Evolutionary conservation across 2,113 vertebrate species (phyloP).

Genomic region (Sander lucioperca): DNA sequence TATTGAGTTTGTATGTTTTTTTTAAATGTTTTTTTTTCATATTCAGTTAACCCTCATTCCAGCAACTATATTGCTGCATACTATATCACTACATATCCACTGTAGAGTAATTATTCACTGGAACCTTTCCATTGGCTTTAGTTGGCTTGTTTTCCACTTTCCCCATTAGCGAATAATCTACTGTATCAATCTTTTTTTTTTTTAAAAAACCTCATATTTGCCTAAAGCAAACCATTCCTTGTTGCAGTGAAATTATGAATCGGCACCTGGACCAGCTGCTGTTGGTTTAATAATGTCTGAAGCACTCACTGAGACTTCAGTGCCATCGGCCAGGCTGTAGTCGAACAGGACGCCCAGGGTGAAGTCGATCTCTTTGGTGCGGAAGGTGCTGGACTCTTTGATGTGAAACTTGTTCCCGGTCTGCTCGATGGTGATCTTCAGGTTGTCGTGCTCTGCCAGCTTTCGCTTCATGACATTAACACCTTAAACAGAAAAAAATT

Average conservation of each 20-base stretch:
- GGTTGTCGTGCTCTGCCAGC: slow-evolving; percentile 90
- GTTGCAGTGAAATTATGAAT: background rate
- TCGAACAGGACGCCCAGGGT: slow-evolving; percentile 87
- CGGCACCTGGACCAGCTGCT: background rate
- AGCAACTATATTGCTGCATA: background rate
- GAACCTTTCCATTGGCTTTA: background rate
- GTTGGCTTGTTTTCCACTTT: background rate
- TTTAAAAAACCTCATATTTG: background rate
- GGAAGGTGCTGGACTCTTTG: slow-evolving; percentile 91
- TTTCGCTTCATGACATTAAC: slow-evolving; percentile 91
- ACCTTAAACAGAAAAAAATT: slow-evolving; percentile 75
- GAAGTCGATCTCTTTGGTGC: slow-evolving; percentile 88
- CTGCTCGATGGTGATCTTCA: slow-evolving; percentile 90
- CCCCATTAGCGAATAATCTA: background rate
- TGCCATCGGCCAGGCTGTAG: slow-evolving; percentile 91
- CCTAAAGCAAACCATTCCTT: slow-evolving; percentile 4
- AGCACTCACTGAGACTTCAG: slow-evolving; percentile 88
- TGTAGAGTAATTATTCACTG: slow-evolving; percentile 5
- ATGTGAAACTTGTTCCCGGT: slow-evolving; percentile 89
- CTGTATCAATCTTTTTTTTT: slow-evolving; percentile 11
- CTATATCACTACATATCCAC: background rate
- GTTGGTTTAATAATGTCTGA: too few species aligned
- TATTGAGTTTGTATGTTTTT: background rate
- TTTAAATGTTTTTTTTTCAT: background rate
- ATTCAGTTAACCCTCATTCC: background rate